These are phyloP conservation scores for Thera obeliscata DNA, from an alignment of 2,888 invertebrate species.

Conservation along the genomic window DNA sequence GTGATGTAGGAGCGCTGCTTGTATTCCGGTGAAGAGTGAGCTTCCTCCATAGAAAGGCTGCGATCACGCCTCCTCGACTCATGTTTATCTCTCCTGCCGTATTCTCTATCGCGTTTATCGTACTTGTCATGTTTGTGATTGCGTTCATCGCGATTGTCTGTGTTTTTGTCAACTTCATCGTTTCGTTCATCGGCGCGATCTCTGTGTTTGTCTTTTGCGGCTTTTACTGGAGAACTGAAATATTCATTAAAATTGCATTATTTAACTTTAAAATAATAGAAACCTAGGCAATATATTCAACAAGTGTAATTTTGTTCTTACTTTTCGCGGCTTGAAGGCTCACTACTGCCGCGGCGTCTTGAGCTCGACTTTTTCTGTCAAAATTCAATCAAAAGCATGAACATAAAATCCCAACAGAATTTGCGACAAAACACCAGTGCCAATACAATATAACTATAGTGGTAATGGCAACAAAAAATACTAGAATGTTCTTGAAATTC, in stretches of 20 bases:
- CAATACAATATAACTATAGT: slow-evolving; percentile 82
- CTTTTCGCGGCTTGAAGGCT: slow-evolving; percentile 71
- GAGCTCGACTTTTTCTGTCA: slow-evolving; percentile 79
- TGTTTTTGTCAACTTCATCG: slow-evolving; percentile 68
- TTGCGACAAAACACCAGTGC: slow-evolving; percentile 76
- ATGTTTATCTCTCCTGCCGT: slow-evolving; percentile 22
- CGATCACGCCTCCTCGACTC: slow-evolving; percentile 62
- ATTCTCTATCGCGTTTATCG: slow-evolving; percentile 63
- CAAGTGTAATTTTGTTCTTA: slow-evolving; percentile 41
- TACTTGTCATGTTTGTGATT: slow-evolving; percentile 60
- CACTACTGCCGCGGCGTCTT: slow-evolving; percentile 72
- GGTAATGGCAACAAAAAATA: slow-evolving; percentile 78
- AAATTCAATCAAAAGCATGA: slow-evolving; percentile 60
- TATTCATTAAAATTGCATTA: not conserved
- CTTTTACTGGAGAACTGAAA: slow-evolving; percentile 75
- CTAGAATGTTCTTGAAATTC: slow-evolving; percentile 62
- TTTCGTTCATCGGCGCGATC: slow-evolving; percentile 67
- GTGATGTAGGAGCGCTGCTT: slow-evolving; percentile 67
- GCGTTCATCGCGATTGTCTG: slow-evolving; percentile 75
- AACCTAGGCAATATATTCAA: not conserved
- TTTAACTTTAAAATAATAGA: not conserved
- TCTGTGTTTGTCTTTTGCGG: slow-evolving; percentile 62
- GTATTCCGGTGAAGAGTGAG: slow-evolving; percentile 60
- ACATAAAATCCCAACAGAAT: slow-evolving; percentile 47
- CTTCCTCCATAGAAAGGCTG: slow-evolving; percentile 54